These are phyloP conservation scores for Meleagris gallopavo DNA, from an alignment of 2,113 vertebrate genomes.

Conservation along the genomic window DNA sequence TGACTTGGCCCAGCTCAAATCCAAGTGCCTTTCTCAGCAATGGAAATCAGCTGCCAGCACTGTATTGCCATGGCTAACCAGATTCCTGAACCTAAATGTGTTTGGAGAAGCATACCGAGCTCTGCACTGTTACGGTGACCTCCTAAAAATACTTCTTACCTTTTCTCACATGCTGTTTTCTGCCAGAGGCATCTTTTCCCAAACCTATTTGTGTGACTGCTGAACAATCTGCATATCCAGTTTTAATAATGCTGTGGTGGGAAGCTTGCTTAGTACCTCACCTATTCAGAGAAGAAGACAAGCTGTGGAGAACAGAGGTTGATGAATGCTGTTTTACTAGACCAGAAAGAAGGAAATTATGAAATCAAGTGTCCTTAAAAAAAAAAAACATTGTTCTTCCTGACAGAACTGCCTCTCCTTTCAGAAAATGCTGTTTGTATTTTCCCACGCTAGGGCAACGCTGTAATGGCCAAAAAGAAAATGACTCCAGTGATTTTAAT, in stretches of 20 bases:
- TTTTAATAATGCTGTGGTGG: conserved; percentile 25
- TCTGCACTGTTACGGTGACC: conserved; percentile 5
- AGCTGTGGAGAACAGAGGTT: neutral
- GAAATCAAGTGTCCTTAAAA: conserved; percentile 20
- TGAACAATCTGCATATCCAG: neutral
- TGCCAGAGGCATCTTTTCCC: conserved; percentile 37
- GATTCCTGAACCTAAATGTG: neutral
- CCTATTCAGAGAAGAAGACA: neutral
- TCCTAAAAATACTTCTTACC: conserved; percentile 24
- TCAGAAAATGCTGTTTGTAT: neutral
- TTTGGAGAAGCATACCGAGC: neutral
- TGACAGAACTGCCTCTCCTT: neutral
- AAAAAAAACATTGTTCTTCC: neutral
- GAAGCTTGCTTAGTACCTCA: conserved; percentile 2
- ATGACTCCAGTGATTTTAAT: conserved; percentile 12
- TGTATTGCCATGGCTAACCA: neutral
- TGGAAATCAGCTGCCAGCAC: neutral
- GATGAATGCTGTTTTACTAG: neutral
- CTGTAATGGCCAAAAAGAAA: conserved; percentile 10
- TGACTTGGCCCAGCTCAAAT: neutral
- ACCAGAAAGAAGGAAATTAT: neutral
- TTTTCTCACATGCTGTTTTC: conserved; percentile 26
- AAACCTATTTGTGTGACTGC: conserved; percentile 16
- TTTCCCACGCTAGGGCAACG: neutral
- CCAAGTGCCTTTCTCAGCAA: neutral